Evolutionary conservation across 2,888 invertebrate genomes (phyloP), one percentile per base, ranked within the genome.

Genomic region (Ecdyonurus torrentis): DNA sequence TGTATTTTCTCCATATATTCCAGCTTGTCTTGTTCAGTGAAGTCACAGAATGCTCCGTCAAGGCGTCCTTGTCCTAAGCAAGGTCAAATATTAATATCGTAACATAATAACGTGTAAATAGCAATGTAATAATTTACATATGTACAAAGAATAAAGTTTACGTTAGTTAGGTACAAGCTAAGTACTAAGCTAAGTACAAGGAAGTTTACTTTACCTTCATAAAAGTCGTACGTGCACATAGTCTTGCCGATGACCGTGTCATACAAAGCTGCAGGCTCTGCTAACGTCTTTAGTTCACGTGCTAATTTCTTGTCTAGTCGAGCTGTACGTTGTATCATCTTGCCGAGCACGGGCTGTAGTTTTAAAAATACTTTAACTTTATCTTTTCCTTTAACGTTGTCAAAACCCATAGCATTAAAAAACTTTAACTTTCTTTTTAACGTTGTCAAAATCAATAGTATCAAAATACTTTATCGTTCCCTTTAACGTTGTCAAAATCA

Each of bases 1-100:
- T 85, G 83, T 66, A 94, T 72, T 67, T 83, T 80, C 68, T 83
- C 82, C 69, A 98, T 77, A 73, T 92, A 98, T 60, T 85, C 85
- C 82, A 91, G 84, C 76, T 95, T 96, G 67, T 98, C 95, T n/a
- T 81, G 76, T 72, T 91, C 89, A 1, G 83, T 84, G 77, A 91
- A 96, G 70, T 95, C 93, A 75, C 97, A 97, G 77, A 97, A 96
- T 2, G 96, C 96, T 1, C 98, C 97, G 74, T 98, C 97, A 67
- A 95, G 77, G 55, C 98, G 83, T 20, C 92, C 96, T 78, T 98
- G 97, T 25, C 94, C 91, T 91, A 68, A 37, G 37, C 15, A 15
- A n/a, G n/a, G 37, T 5, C 15, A 37, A 5, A 37, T 15, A 37
- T 37, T 37, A 15, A 37, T 37, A 10, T 10, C 5, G 5, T 37